Conservation (phyloP, 2,113 vertebrate species). For the Theristicus caerulescens region DNA sequence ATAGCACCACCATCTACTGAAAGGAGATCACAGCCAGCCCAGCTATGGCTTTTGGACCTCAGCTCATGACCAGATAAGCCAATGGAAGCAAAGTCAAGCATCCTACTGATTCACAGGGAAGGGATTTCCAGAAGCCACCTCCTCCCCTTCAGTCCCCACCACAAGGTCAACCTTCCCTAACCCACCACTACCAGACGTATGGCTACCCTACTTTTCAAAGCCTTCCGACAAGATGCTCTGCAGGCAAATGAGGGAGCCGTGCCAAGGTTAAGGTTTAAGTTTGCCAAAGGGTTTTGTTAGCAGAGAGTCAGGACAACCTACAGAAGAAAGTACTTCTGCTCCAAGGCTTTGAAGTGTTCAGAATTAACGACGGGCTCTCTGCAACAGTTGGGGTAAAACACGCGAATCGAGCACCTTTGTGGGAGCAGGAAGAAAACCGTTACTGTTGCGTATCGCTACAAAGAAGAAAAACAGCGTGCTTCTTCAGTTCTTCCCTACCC, state of each 20-base stretch:
- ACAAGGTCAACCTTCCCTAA: background rate
- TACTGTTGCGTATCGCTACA: fast-evolving
- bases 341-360: background rate
- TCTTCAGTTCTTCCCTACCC: background rate
- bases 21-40: background rate
- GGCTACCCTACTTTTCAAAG: background rate
- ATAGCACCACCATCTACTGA: no score
- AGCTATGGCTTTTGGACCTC: background rate
- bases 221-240: background rate
- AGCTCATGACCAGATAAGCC: no score
- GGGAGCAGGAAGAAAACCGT: background rate
- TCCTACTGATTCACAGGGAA: background rate
- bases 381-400: background rate
- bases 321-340: background rate
- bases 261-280: background rate
- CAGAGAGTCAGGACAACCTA: background rate
- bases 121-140: background rate
- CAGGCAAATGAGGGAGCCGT: background rate
- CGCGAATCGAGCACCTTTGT: background rate
- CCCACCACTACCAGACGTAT: fast-evolving
- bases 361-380: background rate
- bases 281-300: background rate
- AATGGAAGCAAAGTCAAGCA: background rate
- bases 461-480: background rate
- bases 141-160: background rate